phyloP scores from a whole-genome alignment of 2,797 vertebrate species.

The Anas capensis region DNA sequence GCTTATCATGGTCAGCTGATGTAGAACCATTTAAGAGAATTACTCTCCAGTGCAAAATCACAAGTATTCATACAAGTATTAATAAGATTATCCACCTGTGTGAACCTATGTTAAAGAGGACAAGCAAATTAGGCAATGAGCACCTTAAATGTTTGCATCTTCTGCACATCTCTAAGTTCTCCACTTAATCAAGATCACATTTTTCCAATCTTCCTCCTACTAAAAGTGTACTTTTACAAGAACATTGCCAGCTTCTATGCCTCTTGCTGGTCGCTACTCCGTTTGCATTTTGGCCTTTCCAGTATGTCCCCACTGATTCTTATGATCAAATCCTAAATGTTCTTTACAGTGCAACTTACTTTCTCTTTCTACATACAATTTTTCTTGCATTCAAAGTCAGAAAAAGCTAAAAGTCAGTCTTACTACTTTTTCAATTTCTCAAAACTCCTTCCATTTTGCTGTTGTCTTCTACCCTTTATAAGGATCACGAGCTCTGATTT shows the following conservation, averaged over 20 bases:
- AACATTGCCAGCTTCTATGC: neutral
- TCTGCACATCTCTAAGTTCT: accelerated
- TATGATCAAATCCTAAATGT: neutral
- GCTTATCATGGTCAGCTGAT: neutral
- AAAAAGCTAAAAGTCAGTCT: neutral
- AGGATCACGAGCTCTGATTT: neutral
- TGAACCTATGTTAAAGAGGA: neutral
- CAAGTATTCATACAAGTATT: neutral
- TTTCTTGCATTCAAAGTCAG: neutral
- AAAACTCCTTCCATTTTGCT: neutral
- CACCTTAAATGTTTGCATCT: neutral
- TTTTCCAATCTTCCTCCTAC: neutral
- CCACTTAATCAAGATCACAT: neutral
- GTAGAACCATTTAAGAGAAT: neutral
- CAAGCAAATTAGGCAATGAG: neutral
- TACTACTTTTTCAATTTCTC: neutral
- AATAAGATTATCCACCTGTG: neutral
- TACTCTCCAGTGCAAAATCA: neutral
- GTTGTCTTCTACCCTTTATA: neutral
- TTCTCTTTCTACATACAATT: accelerated
- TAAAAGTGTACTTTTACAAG: neutral
- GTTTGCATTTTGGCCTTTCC: neutral
- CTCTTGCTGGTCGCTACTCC: neutral
- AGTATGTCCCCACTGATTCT: neutral
- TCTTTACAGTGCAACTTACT: neutral